Percentiles rank a stretch among this genome's conserved stretches.
Conservation (phyloP, 2,113 vertebrate species). For the Protobothrops flavoviridis region DNA sequence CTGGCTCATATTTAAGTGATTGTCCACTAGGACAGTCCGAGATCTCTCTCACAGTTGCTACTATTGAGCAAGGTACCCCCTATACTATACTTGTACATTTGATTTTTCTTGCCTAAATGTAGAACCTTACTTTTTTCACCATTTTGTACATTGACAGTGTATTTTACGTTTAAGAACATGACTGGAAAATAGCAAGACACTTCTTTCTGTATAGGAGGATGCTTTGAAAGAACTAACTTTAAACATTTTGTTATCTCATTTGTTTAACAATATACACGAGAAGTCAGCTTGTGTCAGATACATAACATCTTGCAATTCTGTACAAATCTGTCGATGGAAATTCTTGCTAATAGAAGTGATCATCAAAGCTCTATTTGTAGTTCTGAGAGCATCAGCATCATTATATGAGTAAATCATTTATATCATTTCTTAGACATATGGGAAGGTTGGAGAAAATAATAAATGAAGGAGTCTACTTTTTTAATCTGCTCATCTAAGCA, state of each 20-base stretch:
- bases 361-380: neutral
- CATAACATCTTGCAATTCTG: neutral
- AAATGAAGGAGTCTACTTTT: neutral
- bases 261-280: neutral
- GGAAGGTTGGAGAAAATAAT: neutral
- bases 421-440: neutral
- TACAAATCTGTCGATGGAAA: neutral
- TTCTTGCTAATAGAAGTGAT: neutral
- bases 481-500: neutral
- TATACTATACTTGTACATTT: too few species aligned
- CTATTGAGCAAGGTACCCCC: too few species aligned
- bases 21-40: too few species aligned
- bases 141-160: neutral
- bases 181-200: neutral
- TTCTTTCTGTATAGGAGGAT: neutral
- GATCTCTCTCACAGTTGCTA: too few species aligned
- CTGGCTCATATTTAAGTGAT: too few species aligned
- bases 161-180: neutral
- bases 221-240: neutral
- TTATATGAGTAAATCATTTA: neutral
- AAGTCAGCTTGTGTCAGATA: neutral
- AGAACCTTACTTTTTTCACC: too few species aligned
- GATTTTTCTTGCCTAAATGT: too few species aligned
- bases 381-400: neutral
- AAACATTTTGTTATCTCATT: neutral